Evolutionary conservation across 2,797 vertebrate species (phyloP).

Genomic region (Acanthis flammea): DNA sequence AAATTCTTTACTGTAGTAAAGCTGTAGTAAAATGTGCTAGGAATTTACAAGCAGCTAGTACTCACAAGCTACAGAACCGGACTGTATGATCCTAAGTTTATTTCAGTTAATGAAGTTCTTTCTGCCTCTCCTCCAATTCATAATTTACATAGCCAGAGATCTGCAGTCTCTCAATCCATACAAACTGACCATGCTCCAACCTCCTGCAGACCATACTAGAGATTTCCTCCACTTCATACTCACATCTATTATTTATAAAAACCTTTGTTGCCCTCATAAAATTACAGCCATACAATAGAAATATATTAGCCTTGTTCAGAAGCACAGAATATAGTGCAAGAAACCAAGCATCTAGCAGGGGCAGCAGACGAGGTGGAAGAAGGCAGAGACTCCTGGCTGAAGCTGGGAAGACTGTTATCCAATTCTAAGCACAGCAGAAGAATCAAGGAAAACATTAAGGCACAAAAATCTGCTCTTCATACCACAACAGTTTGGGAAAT

Average conservation of each 20-base stretch:
- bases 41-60: background rate
- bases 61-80: background rate
- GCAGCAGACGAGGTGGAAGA: background rate
- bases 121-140: background rate
- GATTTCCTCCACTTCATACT: background rate
- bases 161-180: background rate
- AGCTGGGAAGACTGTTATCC: background rate
- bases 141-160: background rate
- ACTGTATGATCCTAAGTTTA: background rate
- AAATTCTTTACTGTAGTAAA: background rate
- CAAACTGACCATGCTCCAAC: background rate
- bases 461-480: background rate
- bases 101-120: background rate
- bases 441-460: background rate
- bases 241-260: background rate
- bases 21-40: background rate
- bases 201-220: background rate
- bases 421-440: background rate
- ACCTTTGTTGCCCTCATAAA: background rate
- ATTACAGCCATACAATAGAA: background rate
- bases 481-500: background rate
- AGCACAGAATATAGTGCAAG: background rate
- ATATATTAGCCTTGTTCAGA: background rate
- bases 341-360: background rate
- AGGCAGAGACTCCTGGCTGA: background rate